These are phyloP conservation scores for Spheniscus humboldti DNA, from an alignment of 2,797 vertebrate genomes.

Conservation along the genomic window DNA sequence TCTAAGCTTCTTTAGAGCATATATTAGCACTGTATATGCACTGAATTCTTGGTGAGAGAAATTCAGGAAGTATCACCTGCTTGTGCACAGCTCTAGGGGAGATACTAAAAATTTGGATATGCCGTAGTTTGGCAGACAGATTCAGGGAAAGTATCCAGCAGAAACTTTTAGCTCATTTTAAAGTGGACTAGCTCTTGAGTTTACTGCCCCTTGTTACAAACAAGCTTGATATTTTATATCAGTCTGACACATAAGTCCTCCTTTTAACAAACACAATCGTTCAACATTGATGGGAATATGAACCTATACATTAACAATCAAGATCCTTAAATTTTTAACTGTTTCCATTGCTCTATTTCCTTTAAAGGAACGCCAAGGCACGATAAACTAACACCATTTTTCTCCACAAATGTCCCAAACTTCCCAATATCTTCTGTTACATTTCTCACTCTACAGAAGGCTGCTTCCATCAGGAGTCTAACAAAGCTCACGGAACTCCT, in stretches of 20 bases:
- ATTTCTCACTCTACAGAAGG: not conserved
- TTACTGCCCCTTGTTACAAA: not conserved
- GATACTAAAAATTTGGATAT: not conserved
- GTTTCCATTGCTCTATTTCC: not conserved
- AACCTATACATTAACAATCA: not conserved
- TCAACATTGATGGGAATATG: not conserved
- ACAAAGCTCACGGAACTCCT: not conserved
- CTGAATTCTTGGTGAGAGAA: not conserved
- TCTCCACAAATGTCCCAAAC: not conserved
- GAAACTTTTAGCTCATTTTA: not conserved
- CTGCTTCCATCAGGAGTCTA: not conserved
- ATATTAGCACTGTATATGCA: not conserved
- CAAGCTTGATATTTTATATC: not conserved
- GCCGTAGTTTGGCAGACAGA: not conserved
- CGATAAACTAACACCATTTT: not conserved
- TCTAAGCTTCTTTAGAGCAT: not conserved
- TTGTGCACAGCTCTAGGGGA: not conserved
- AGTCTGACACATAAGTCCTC: not conserved
- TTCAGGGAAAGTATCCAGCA: not conserved
- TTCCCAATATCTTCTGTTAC: not conserved
- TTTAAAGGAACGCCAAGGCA: not conserved
- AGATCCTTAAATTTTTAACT: not conserved
- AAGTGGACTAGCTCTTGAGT: not conserved
- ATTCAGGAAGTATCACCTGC: not conserved
- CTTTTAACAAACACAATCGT: not conserved